phyloP scores from a whole-genome alignment of 2,797 vertebrate genomes.

The Cryptoprocta ferox region DNA sequence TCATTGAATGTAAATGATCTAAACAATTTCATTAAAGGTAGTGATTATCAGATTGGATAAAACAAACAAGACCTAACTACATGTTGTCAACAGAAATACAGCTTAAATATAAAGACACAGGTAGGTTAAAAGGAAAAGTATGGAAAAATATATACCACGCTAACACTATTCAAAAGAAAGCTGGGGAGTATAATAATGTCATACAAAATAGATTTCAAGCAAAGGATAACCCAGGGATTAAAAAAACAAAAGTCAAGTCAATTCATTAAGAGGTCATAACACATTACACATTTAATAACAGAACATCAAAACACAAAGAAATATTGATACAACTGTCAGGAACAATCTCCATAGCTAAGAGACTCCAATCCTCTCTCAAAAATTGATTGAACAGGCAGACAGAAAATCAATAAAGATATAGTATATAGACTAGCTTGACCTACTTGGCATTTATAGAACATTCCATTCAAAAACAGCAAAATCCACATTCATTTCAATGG shows the following conservation, averaged over 20 bases:
- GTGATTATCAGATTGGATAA: not conserved
- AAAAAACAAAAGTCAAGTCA: not conserved
- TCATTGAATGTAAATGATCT: not conserved
- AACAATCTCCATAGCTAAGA: not conserved
- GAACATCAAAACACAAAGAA: not conserved
- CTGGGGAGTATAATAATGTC: not conserved
- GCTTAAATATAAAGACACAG: not conserved
- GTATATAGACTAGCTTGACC: not conserved
- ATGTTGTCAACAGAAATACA: not conserved
- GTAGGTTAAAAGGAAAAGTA: not conserved
- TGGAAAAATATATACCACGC: not conserved
- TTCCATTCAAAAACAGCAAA: not conserved
- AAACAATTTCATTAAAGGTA: not conserved
- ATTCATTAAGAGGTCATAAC: not conserved
- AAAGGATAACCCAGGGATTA: not conserved
- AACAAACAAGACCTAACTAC: not conserved
- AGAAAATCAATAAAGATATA: not conserved
- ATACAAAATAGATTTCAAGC: not conserved
- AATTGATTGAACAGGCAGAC: not conserved
- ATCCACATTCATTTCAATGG: not conserved
- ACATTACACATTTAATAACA: not conserved
- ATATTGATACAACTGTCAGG: not conserved
- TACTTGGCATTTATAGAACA: not conserved
- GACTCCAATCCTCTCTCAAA: not conserved
- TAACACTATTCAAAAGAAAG: conserved; percentile 3